Conservation (phyloP, 2,888 invertebrate species). For the Troilus luridus region DNA sequence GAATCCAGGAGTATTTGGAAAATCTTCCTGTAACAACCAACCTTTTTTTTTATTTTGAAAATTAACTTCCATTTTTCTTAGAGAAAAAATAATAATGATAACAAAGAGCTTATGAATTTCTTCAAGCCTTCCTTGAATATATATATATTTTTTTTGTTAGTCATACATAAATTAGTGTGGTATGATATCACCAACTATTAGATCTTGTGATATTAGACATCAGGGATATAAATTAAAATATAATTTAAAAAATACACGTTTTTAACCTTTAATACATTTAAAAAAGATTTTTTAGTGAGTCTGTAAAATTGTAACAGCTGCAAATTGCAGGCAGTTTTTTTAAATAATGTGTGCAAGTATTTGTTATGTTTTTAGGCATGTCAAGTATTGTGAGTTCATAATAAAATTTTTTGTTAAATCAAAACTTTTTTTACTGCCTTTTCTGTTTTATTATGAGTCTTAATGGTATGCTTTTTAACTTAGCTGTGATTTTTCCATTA, state of each 20-base stretch:
- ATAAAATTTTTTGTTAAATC: constrained; percentile 47
- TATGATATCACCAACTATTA: constrained; percentile 48
- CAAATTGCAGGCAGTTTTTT: background rate
- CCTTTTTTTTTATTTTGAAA: background rate
- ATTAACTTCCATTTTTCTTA: background rate
- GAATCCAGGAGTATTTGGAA: background rate
- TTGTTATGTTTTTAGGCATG: constrained; percentile 58
- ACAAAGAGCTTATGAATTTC: constrained; percentile 53
- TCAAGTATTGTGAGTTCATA: constrained; percentile 52
- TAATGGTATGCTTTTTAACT: background rate
- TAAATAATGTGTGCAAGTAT: constrained; percentile 49
- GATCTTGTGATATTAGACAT: constrained; percentile 57
- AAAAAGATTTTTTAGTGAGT: background rate
- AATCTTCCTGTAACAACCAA: background rate
- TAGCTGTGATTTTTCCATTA: no score
- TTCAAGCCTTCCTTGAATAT: constrained; percentile 54
- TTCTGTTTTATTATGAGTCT: background rate
- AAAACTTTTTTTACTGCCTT: background rate
- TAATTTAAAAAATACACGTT: constrained; percentile 9
- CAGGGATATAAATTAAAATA: constrained; percentile 52
- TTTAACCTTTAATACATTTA: constrained; percentile 27
- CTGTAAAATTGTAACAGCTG: constrained; percentile 15
- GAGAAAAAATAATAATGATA: background rate
- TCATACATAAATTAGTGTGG: constrained; percentile 37
- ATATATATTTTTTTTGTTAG: constrained; percentile 35